These are phyloP conservation scores for Haliclona indistincta DNA, from an alignment of 37 sponge, comb jelly and placozoan species.

Conservation along the genomic window DNA sequence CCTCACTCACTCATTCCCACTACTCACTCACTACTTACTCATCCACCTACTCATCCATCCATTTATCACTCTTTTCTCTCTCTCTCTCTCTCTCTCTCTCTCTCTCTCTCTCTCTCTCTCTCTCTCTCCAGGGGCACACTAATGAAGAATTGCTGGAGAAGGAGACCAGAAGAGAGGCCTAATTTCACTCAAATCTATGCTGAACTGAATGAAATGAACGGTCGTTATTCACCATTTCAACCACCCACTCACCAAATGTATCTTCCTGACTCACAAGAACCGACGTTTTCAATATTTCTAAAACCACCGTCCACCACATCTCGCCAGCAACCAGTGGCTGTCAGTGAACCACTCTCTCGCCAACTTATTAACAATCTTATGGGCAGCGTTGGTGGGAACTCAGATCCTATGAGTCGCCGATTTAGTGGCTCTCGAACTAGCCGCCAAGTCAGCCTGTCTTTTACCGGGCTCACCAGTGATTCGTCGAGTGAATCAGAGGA, in stretches of 20 bases:
- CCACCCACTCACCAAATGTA: not conserved
- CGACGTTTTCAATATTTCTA: not conserved
- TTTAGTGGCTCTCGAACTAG: not conserved
- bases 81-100: too few species aligned
- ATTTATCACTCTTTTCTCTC: too few species aligned
- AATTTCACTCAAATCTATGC: slow-evolving; percentile 28
- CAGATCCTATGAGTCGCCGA: not conserved
- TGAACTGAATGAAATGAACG: slow-evolving; percentile 1
- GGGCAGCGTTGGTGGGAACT: not conserved
- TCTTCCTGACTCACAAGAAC: not conserved
- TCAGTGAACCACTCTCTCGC: not conserved
- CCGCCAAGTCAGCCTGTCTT: not conserved
- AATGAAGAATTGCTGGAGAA: slow-evolving; percentile 50
- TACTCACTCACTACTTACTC: too few species aligned
- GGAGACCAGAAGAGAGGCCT: slow-evolving; percentile 31
- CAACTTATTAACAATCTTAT: too few species aligned
- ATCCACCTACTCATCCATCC: too few species aligned
- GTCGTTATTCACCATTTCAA: not conserved
- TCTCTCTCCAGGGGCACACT: too few species aligned
- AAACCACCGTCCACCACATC: too few species aligned
- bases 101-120: too few species aligned
- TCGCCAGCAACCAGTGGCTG: not conserved
- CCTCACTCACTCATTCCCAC: not conserved
- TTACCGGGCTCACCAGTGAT: not conserved
- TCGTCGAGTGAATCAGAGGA: not conserved